These are phyloP conservation scores for Tetragnatha versicolor DNA, from an alignment of 1,140 invertebrate genomes.

Conservation along the genomic window DNA sequence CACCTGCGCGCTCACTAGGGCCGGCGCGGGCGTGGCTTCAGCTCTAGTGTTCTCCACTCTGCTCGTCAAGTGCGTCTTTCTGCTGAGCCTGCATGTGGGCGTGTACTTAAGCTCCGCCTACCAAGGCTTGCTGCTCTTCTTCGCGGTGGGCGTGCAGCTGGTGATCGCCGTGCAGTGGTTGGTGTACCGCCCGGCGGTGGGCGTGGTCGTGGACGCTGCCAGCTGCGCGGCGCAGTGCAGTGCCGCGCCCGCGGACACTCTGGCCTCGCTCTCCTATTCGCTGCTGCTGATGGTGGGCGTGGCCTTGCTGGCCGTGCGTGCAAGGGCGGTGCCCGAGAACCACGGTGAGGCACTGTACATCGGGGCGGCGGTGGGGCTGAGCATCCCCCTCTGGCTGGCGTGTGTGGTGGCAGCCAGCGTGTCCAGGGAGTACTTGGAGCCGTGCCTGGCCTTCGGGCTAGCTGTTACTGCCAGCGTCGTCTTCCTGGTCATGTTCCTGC, in stretches of 20 bases:
- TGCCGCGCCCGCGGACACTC: conserved; percentile 68
- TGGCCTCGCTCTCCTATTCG: conserved; percentile 81
- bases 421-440: conserved; percentile 74
- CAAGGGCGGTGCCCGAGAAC: conserved; percentile 84
- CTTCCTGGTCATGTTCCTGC: conserved; percentile 90
- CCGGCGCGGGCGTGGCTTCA: conserved; percentile 85
- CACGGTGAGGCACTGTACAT: conserved; percentile 90
- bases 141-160: conserved; percentile 77
- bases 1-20: conserved; percentile 82
- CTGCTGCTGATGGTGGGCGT: conserved; percentile 84
- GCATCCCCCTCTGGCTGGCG: conserved; percentile 85
- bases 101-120: conserved; percentile 93
- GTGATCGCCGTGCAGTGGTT: conserved; percentile 72
- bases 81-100: conserved; percentile 87
- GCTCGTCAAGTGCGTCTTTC: conserved; percentile 91
- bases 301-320: conserved; percentile 78
- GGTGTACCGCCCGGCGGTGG: conserved; percentile 38
- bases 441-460: conserved; percentile 85
- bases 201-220: conserved; percentile 35
- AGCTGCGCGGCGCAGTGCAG: conserved; percentile 53
- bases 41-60: conserved; percentile 89
- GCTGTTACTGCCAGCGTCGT: conserved; percentile 81
- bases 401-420: conserved; percentile 76
- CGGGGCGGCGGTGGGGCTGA: conserved; percentile 80
- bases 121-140: conserved; percentile 85